Evolutionary conservation across 2,888 invertebrate species (phyloP), one percentile per base, ranked within the genome.

Genomic region (Antheraea assamensis): DNA sequence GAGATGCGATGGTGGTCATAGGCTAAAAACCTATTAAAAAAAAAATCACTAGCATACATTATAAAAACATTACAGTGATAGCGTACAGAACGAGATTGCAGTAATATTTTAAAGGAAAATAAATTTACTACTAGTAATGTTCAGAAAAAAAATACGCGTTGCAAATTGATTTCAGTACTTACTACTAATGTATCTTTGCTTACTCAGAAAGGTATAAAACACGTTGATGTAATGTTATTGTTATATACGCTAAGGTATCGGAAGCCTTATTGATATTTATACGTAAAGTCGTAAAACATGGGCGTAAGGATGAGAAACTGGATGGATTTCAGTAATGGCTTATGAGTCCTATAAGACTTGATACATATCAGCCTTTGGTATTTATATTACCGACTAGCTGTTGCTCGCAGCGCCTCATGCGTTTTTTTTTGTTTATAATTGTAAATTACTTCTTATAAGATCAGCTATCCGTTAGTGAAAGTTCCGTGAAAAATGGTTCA

Each of bases 311-410:
- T 64, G 61, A 64, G 61, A 64, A 64, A 64, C 61, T 64, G 30
- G 61, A 64, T 64, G 61, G 61, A 64, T 64, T 64, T 64, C 61
- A 64, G 61, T 64, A 64, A 64, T 30, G 30, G 61, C 61, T 64
- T 64, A 64, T 64, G 61, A 64, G 61, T 30, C 27, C 61, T 64
- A 42, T 42, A 64, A 64, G 30, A 30, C 17, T 30, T 64, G 61
- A 64, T 64, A 64, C 17, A 27, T 30, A 64, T 64, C 61, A 17
- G 30, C 30, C 17, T 64, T 15, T 64, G 61, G 61, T 19, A 64
- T 30, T 17, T 42, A 42, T 42, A 42, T 2, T 42, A 42, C 42
- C n/a, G n/a, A n/a, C n/a, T n/a, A n/a, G n/a, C n/a, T n/a, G n/a
- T n/a, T n/a, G n/a, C n/a, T n/a, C n/a, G n/a, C n/a, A n/a, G n/a